Evolutionary conservation across 2,888 invertebrate species (phyloP).

Genomic region (Zygogramma bicolorata): DNA sequence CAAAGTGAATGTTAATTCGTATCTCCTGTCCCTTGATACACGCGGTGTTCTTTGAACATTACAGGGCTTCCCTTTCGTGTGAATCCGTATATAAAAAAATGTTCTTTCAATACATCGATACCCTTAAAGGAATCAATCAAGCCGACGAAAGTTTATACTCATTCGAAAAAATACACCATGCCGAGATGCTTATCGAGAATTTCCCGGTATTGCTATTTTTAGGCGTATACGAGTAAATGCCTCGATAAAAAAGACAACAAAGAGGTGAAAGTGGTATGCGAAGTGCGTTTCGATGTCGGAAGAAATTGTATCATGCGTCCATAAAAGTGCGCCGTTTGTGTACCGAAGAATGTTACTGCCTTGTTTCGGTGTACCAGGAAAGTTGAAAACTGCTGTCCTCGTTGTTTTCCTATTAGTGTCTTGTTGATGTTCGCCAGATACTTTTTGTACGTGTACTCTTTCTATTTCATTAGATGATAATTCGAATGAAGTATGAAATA

Average conservation of each 20-base stretch:
- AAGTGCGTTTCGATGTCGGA: slow-evolving; percentile 11
- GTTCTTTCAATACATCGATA: not conserved
- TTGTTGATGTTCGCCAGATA: too few relatives aligned
- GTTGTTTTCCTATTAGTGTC: not conserved
- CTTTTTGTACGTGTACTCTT: too few relatives aligned
- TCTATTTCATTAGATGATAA: too few relatives aligned
- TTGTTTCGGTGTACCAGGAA: not conserved
- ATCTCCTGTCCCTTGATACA: too few relatives aligned
- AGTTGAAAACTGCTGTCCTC: not conserved
- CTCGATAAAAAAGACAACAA: slow-evolving; percentile 3
- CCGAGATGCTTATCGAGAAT: not conserved
- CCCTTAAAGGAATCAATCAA: not conserved
- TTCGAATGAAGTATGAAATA: too few relatives aligned
- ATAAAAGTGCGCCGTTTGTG: not conserved
- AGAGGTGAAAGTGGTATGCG: slow-evolving; percentile 9
- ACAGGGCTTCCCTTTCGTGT: too few relatives aligned
- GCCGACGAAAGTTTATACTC: not conserved
- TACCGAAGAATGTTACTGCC: not conserved
- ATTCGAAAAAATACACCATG: not conserved
- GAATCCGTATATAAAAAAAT: too few relatives aligned
- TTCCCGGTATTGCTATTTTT: slow-evolving; percentile 4
- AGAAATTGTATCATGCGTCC: not conserved
- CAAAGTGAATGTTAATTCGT: too few relatives aligned
- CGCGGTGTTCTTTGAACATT: too few relatives aligned
- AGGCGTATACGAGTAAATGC: slow-evolving; percentile 9